phyloP scores from a whole-genome alignment of 2,888 invertebrate genomes.

The Epirrhoe tristata region DNA sequence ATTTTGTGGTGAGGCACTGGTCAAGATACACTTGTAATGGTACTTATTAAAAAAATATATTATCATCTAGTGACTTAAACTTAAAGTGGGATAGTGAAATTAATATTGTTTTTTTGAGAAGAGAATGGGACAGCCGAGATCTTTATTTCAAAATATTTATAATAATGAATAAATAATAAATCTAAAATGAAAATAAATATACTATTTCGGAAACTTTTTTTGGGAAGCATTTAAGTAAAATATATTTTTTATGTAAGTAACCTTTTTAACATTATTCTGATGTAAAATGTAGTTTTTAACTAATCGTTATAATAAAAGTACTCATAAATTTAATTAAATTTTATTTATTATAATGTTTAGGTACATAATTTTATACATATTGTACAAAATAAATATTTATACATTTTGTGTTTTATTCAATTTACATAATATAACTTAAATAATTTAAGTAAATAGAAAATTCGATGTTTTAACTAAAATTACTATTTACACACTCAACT shows the following conservation, averaged over 20 bases:
- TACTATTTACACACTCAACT: conserved; percentile 35
- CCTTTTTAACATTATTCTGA: too few species aligned
- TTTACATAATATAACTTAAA: conserved; percentile 24
- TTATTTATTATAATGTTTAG: conserved; percentile 5
- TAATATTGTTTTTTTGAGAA: too few species aligned
- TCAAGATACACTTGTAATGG: conserved; percentile 20
- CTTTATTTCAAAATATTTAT: too few species aligned
- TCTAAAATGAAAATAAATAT: too few species aligned
- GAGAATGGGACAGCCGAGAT: too few species aligned
- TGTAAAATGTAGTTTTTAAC: too few species aligned
- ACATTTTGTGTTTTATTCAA: conserved; percentile 38
- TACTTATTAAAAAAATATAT: background rate
- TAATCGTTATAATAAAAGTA: background rate
- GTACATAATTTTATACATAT: conserved; percentile 12
- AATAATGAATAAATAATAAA: too few species aligned
- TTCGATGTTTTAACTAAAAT: conserved; percentile 3
- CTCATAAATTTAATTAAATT: background rate
- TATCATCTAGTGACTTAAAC: too few species aligned
- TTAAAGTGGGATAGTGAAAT: too few species aligned
- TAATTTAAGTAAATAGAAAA: conserved; percentile 5
- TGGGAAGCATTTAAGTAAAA: too few species aligned
- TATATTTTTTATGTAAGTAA: too few species aligned
- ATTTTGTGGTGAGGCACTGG: conserved; percentile 47
- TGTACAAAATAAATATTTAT: conserved; percentile 37
- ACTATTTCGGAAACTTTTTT: too few species aligned